Conservation (phyloP, 2,113 vertebrate species). For the Bungarus multicinctus region DNA sequence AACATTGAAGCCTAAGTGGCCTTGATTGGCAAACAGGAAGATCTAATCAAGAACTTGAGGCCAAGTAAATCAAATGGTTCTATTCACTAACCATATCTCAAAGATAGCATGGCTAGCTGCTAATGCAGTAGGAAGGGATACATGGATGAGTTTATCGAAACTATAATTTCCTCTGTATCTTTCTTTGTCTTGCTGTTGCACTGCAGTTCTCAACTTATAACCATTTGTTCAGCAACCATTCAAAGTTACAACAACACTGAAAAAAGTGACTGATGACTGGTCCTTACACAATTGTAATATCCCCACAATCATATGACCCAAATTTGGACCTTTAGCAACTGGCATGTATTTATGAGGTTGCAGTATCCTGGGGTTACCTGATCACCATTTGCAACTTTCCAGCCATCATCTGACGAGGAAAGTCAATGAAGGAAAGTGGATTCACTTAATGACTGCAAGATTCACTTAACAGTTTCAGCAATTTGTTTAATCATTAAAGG, state of each 20-base stretch:
- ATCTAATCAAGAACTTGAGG: background rate
- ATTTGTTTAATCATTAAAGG: background rate
- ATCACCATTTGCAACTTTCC: background rate
- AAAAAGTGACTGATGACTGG: background rate
- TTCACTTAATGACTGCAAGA: background rate
- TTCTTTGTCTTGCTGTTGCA: background rate
- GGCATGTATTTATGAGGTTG: background rate
- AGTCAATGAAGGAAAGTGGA: background rate
- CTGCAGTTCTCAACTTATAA: background rate
- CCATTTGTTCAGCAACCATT: background rate
- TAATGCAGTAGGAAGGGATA: background rate
- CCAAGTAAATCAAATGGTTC: background rate
- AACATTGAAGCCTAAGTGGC: background rate
- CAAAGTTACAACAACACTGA: background rate
- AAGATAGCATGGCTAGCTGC: background rate
- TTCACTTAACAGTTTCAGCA: background rate
- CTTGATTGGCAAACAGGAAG: background rate
- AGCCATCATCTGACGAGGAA: background rate
- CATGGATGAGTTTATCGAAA: background rate
- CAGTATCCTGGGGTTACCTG: background rate
- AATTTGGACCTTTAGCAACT: background rate
- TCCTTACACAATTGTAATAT: background rate
- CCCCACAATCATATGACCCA: background rate
- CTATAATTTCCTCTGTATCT: background rate
- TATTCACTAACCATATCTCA: background rate